phyloP scores from a whole-genome alignment of 2,113 vertebrate genomes.

The Tretioscincus oriximinensis region DNA sequence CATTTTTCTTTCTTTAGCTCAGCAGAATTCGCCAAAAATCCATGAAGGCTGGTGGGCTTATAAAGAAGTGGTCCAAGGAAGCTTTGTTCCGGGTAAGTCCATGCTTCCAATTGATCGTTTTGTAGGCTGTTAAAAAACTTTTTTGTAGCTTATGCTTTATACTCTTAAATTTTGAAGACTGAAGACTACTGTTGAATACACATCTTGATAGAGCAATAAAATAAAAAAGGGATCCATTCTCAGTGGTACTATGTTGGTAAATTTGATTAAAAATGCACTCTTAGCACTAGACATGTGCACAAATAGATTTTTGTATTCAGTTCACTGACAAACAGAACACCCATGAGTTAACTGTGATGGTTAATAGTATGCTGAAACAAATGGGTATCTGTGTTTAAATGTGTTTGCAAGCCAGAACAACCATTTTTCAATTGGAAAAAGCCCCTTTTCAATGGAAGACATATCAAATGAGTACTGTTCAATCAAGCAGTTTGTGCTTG shows the following conservation, averaged over 20 bases:
- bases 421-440: no score
- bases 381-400: no score
- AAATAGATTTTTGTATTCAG: no score
- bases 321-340: no score
- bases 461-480: no score
- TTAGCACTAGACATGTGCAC: no score
- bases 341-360: no score
- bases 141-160: neutral
- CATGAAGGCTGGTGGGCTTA: conserved; percentile 99
- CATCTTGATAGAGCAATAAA: neutral
- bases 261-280: no score
- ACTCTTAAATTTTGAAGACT: neutral
- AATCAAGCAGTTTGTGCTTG: no score
- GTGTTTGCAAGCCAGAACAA: no score
- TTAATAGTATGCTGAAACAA: no score
- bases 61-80: conserved; percentile 98
- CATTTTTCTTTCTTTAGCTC: conserved; percentile 78
- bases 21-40: conserved; percentile 95
- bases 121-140: neutral
- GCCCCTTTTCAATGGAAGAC: no score
- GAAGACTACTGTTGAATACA: neutral
- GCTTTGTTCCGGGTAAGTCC: conserved; percentile 96
- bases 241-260: neutral
- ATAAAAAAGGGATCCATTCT: neutral
- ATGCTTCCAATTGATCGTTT: neutral